Conservation (phyloP, 2,113 vertebrate genomes). For the Ranitomeya variabilis region DNA sequence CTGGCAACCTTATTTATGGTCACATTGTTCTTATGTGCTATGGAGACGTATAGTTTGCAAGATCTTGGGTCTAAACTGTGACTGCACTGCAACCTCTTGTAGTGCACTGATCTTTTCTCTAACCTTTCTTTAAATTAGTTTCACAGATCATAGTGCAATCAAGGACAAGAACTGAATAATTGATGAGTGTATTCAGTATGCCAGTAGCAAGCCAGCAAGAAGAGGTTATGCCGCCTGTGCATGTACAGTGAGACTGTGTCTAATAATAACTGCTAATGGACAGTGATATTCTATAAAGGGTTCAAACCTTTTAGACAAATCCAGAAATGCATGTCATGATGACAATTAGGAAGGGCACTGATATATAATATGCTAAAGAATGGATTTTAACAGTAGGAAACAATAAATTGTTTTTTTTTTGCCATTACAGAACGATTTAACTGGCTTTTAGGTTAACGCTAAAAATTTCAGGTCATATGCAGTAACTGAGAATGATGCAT, state of each 20-base stretch:
- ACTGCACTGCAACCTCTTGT: background rate
- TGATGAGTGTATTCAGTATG: slow-evolving; percentile 44
- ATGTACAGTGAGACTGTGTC: slow-evolving; percentile 31
- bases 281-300: slow-evolving; percentile 33
- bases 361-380: slow-evolving; percentile 4
- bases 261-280: slow-evolving; percentile 56
- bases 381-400: background rate
- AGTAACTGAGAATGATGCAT: background rate
- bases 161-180: slow-evolving; percentile 35
- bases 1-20: background rate
- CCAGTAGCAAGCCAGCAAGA: slow-evolving; percentile 19
- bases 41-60: background rate
- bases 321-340: slow-evolving; percentile 24
- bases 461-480: background rate
- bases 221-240: slow-evolving; percentile 13
- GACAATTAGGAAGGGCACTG: slow-evolving; percentile 3
- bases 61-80: background rate
- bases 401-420: background rate
- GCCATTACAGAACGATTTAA: background rate
- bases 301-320: background rate
- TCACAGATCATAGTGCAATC: slow-evolving; percentile 43
- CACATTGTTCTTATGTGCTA: background rate
- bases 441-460: background rate
- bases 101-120: background rate
- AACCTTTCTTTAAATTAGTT: slow-evolving; percentile 15